Evolutionary conservation across 2,797 vertebrate species (phyloP).

Genomic region (Pangasius sanitwongsei): DNA sequence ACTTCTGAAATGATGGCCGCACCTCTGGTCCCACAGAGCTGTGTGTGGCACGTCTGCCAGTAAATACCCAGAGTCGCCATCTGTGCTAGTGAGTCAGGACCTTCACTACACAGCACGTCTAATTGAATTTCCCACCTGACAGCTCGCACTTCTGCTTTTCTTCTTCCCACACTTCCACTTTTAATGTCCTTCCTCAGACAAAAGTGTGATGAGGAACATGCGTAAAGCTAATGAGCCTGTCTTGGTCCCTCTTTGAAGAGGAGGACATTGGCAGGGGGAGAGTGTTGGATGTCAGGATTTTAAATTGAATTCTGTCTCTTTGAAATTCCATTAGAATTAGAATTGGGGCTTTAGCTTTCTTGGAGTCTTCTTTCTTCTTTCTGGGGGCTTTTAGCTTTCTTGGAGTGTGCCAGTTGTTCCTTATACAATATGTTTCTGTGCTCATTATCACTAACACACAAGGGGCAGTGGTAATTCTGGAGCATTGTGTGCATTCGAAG

Average conservation of each 20-base stretch:
- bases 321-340: conserved; percentile 57
- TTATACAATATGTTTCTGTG: conserved; percentile 52
- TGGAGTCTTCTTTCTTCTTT: conserved; percentile 21
- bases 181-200: conserved; percentile 30
- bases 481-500: conserved; percentile 36
- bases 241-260: conserved; percentile 33
- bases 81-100: conserved; percentile 66
- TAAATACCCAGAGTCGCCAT: conserved; percentile 63
- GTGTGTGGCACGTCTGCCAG: conserved; percentile 68
- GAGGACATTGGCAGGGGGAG: conserved; percentile 17
- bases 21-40: conserved; percentile 40
- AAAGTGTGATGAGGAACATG: conserved; percentile 30
- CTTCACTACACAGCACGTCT: conserved; percentile 46
- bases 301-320: conserved; percentile 64
- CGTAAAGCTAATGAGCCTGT: conserved; percentile 41
- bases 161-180: conserved; percentile 7
- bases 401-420: conserved; percentile 38
- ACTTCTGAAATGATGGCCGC: conserved; percentile 54
- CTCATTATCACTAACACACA: conserved; percentile 57
- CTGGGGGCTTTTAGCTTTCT: not conserved
- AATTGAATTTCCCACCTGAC: conserved; percentile 52
- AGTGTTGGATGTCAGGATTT: conserved; percentile 33
- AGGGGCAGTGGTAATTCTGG: conserved; percentile 34
- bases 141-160: conserved; percentile 18
- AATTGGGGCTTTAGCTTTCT: conserved; percentile 41